Evolutionary conservation across 92 coral and sea anemone genomes (phyloP), one percentile per base, ranked within the genome.

Genomic region (Blastomussa wellsi): DNA sequence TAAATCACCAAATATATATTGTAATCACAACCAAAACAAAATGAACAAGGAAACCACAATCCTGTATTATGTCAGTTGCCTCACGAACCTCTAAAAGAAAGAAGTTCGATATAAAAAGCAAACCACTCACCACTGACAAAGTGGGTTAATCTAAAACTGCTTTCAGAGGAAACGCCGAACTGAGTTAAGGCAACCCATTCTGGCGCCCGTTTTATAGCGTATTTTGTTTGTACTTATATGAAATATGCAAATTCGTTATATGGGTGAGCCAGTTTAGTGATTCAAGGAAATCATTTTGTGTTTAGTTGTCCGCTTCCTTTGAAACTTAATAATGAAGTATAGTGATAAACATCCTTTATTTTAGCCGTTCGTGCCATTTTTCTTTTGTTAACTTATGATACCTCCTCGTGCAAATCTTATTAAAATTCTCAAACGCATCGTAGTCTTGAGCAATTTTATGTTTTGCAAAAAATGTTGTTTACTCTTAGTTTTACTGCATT

Each of bases 191-290:
- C 31, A 22, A 49, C 4, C n/a, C 49, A 35, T 3, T 7, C 41
- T 15, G 4, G 31, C 39, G 2, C 29, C 19, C 83, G 22, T 79
- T 59, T 62, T 42, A 26, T 79, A 29, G 42, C 42, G 26, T 53
- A 20, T 69, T 32, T 20, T 76, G 37, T 28, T 28, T 64, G 48
- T 9, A 29, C 12, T 17, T 41, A 16, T 28, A 42, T 79, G 59
- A 76, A 48, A 51, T 79, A 64, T 79, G 55, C 83, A 79, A 65
- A 79, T 79, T 66, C 47, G 22, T 36, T 19, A 57, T 52, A 64
- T 65, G 6, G 28, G 41, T 29, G 55, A 7, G 35, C 32, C 32
- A 38, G 14, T 11, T 29, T 48, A n/a, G 44, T 52, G 22, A 51
- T 52, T 49, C 36, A 31, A 49, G 24, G 82, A 79, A 62, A 62